Conservation (phyloP, 2,888 invertebrate genomes). For the Gymnocheta viridis region DNA sequence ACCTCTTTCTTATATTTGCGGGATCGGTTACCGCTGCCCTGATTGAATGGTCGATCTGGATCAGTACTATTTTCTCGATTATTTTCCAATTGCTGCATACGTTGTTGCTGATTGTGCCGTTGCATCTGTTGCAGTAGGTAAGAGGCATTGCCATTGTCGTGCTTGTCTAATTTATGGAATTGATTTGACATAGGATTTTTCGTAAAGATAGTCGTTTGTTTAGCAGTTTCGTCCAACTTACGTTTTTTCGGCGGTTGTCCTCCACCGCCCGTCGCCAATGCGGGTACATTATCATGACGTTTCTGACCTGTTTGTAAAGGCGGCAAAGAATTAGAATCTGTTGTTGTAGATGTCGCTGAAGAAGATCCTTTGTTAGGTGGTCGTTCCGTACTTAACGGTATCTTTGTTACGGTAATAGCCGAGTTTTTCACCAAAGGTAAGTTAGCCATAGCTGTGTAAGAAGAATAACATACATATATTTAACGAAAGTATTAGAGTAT, state of each 20-base stretch:
- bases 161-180: slow-evolving; percentile 79
- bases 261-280: slow-evolving; percentile 80
- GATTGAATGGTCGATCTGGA: slow-evolving; percentile 54
- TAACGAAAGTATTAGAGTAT: slow-evolving; percentile 11
- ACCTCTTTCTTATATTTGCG: slow-evolving; percentile 78
- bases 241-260: slow-evolving; percentile 74
- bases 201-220: slow-evolving; percentile 70
- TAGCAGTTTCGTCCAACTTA: slow-evolving; percentile 71
- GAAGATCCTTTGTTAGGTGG: slow-evolving; percentile 59
- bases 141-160: slow-evolving; percentile 75
- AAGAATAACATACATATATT: slow-evolving; percentile 6
- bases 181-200: slow-evolving; percentile 65
- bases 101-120: slow-evolving; percentile 59
- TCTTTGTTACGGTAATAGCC: slow-evolving; percentile 62
- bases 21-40: slow-evolving; percentile 66
- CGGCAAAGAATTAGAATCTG: slow-evolving; percentile 61
- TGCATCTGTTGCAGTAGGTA: slow-evolving; percentile 64
- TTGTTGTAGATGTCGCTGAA: slow-evolving; percentile 51
- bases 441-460: slow-evolving; percentile 28
- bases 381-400: slow-evolving; percentile 48
- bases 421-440: slow-evolving; percentile 61
- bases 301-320: slow-evolving; percentile 65
- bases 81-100: slow-evolving; percentile 65
- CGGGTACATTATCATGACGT: slow-evolving; percentile 73
- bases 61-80: slow-evolving; percentile 69